phyloP scores from a whole-genome alignment of 92 coral and sea anemone genomes.

The Palythoa heliodiscus region DNA sequence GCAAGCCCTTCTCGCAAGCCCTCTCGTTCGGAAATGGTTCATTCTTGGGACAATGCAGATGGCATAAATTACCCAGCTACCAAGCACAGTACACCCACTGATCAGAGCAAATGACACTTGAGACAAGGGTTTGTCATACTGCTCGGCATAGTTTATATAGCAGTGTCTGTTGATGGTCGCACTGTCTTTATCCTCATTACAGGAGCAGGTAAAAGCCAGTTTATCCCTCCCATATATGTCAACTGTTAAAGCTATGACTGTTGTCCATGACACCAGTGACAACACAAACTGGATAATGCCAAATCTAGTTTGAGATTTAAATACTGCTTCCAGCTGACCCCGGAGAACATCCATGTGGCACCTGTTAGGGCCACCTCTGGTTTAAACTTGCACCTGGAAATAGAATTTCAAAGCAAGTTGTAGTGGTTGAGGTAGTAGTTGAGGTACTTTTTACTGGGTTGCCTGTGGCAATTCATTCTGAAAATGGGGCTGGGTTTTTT shows the following conservation, averaged over 20 bases:
- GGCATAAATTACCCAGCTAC: conserved; percentile 39
- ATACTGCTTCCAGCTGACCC: conserved; percentile 7
- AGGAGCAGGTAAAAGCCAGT: conserved; percentile 17
- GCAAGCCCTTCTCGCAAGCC: background rate
- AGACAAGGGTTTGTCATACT: conserved; percentile 24
- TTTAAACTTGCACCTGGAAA: background rate
- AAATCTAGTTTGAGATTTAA: conserved; percentile 37
- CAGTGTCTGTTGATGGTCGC: conserved; percentile 25
- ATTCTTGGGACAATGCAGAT: conserved; percentile 34
- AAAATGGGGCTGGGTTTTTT: too few species aligned
- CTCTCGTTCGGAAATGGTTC: background rate
- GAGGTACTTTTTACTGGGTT: too few species aligned
- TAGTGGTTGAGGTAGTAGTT: too few species aligned
- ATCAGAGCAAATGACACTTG: conserved; percentile 45
- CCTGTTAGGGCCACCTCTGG: background rate
- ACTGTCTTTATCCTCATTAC: conserved; percentile 9
- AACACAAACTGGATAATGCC: conserved; percentile 30
- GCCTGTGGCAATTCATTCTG: too few species aligned
- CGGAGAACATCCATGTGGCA: conserved; percentile 28
- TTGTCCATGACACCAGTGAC: conserved; percentile 16
- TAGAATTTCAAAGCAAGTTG: background rate
- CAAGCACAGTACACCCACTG: conserved; percentile 34
- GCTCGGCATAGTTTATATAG: conserved; percentile 10
- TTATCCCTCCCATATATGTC: conserved; percentile 18
- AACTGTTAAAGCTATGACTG: conserved; percentile 5